Evolutionary conservation across 1,140 invertebrate species (phyloP).

Genomic region (Phymorhynchus buccinoides): DNA sequence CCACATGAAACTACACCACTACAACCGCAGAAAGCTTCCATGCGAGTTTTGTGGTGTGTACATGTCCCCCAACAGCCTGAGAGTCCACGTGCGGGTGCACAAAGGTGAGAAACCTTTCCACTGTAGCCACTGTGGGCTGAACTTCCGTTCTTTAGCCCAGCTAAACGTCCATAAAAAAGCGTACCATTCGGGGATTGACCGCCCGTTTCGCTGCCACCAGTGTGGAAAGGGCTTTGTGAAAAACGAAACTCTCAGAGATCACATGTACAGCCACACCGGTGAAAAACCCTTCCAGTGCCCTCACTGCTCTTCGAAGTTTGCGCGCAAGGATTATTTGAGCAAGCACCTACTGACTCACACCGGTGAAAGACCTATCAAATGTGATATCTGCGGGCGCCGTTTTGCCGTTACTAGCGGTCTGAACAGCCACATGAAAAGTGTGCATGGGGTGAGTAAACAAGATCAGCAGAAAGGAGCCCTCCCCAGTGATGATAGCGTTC

Average conservation of each 20-base stretch:
- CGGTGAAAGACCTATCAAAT: slow-evolving; percentile 37
- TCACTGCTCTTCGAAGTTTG: slow-evolving; percentile 2
- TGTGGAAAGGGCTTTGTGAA: slow-evolving; percentile 22
- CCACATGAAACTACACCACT: background rate
- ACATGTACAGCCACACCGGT: slow-evolving; percentile 29
- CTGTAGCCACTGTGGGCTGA: slow-evolving; percentile 88
- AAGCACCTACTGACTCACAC: slow-evolving; percentile 43
- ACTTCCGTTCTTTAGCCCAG: slow-evolving; percentile 40
- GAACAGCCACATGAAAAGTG: background rate
- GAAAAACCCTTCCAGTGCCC: slow-evolving; percentile 23
- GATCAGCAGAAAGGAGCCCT: background rate
- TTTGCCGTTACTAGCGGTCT: slow-evolving; percentile 60
- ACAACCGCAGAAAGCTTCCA: background rate
- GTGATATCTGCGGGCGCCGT: slow-evolving; percentile 31
- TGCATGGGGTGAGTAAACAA: background rate
- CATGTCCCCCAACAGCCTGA: background rate
- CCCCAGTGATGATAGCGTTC: too few relatives aligned
- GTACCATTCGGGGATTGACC: slow-evolving; percentile 18
- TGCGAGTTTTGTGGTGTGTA: background rate
- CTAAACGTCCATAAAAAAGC: slow-evolving; percentile 25
- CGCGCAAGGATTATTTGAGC: slow-evolving; percentile 15
- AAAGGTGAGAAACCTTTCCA: slow-evolving; percentile 68
- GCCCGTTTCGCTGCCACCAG: slow-evolving; percentile 31
- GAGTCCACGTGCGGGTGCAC: background rate
- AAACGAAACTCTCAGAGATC: background rate